Conservation (phyloP, 2,113 vertebrate genomes). For the Mesoclemmys tuberculata region DNA sequence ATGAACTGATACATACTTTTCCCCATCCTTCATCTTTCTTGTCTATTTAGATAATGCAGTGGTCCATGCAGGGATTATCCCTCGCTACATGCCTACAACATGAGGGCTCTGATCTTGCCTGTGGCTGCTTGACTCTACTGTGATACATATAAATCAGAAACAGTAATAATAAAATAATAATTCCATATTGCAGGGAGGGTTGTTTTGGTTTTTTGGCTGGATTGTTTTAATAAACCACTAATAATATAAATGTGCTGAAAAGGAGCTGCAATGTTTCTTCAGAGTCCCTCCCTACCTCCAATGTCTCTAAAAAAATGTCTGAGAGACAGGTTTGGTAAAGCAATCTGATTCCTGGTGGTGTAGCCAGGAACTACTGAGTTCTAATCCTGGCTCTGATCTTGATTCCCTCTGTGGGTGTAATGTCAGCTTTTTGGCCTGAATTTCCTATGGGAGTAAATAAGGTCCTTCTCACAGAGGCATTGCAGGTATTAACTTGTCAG, state of each 20-base stretch:
- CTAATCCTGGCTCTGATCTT: background rate
- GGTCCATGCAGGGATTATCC: background rate
- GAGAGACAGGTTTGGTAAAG: background rate
- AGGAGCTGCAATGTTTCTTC: background rate
- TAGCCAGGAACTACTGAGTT: background rate
- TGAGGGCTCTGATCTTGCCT: background rate
- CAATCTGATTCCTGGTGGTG: background rate
- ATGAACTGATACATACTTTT: background rate
- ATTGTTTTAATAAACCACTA: background rate
- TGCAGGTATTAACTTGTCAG: background rate
- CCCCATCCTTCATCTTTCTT: background rate
- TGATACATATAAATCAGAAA: background rate
- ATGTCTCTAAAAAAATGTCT: background rate
- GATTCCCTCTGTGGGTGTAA: background rate
- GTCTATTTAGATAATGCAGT: background rate
- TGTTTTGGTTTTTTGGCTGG: background rate
- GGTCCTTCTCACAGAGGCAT: background rate
- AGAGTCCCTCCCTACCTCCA: background rate
- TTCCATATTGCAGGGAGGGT: background rate
- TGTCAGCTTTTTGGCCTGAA: background rate
- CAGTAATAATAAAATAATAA: background rate
- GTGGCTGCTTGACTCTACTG: background rate
- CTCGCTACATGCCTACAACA: rapidly evolving
- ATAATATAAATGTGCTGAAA: background rate
- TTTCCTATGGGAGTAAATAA: background rate